Base-by-base conservation (phyloP, 92 coral and sea anemone genomes). In the Porites lobata region DNA sequence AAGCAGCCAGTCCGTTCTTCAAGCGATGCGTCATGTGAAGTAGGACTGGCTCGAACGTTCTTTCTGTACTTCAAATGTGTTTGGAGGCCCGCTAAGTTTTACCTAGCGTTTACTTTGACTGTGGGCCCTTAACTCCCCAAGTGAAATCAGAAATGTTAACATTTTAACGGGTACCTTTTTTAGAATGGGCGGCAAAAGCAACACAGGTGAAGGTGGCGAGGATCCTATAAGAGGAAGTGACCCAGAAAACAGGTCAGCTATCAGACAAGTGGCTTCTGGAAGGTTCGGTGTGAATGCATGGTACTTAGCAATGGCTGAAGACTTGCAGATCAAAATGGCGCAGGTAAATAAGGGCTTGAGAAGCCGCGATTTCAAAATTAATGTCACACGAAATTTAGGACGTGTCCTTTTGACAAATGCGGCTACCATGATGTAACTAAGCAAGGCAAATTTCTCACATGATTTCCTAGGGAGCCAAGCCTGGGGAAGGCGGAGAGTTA, bases 201-300 rank as follows among this genome's bases (percentile, higher is more conserved):
- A 96, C 92, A 96, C 99, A 21, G 99, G 99, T 2, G 99, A 96
- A 77, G 99, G 99, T 5, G 99, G 99, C 0, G 99, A 96, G 84
- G 98, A 96, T 53, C 92, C 97, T 63, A 76, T 83, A 76, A 89
- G 99, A 86, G 94, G 96, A 52, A 73, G 66, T 14, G 98, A 93
- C 12, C 90, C 78, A 20, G 90, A 96, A 87, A 87, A 91, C 15
- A 92, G 99, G 5, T 96, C 99, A 59, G 94, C 99, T 57, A 96
- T 96, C 81, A 92, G 96, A 66, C 99, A 96, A 85, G 91, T 96
- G 22, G 99, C 99, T 17, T 96, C 99, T 5, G 99, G 99, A 69
- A 88, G 99, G 54, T 96, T 96, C 86, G 99, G 99, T 50, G 99
- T 96, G 72, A 95, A 95, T 56, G 96, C 98, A 59, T 92, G 94